Base-by-base conservation (phyloP, 2,113 vertebrate genomes). In the Chaetops frenatus region DNA sequence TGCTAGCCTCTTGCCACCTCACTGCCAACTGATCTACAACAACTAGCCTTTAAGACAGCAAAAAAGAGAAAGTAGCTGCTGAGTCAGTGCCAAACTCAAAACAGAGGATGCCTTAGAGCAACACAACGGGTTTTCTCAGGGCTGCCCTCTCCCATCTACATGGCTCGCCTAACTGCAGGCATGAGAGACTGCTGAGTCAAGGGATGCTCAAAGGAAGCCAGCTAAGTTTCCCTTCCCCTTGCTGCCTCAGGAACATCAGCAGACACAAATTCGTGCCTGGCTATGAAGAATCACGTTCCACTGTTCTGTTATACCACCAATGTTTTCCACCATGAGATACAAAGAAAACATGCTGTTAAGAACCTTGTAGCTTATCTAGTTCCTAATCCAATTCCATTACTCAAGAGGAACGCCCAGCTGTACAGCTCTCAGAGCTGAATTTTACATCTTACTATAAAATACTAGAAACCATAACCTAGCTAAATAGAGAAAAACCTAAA, bases 51-150 rank as follows among this genome's bases (percentile, higher is more conserved):
- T 62, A 93, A 92, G 50, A n/a, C 17, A 45, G 60, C 25, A 60
- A 74, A 73, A 77, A 14, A 71, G 50, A 20, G 24, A 44, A 95
- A 94, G n/a, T 11, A 47, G 58, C 79, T 70, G 56, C 76, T 58
- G 60, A 73, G 50, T 44, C 36, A 45, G 60, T 44, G 94, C 92
- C 86, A 88, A 61, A 60, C 28, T 62, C 61, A 78, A 84, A 70
- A 92, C 83, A 96, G 86, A 93, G 88, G 12, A 36, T 76, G 88
- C 28, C 69, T 95, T 48, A 89, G 65, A 92, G 72, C 64, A 88
- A 91, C 72, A 86, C 60, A 84, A 74, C 0, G 5, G 17, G 16
- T 72, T 60, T 86, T 58, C 91, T 95, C 57, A 81, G 56, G 44
- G 51, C 72, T 78, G 86, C 51, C 44, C 56, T 54, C 86, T 94